Evolutionary conservation across 2,888 invertebrate species (phyloP).

Genomic region (Cantharis flavilabris): DNA sequence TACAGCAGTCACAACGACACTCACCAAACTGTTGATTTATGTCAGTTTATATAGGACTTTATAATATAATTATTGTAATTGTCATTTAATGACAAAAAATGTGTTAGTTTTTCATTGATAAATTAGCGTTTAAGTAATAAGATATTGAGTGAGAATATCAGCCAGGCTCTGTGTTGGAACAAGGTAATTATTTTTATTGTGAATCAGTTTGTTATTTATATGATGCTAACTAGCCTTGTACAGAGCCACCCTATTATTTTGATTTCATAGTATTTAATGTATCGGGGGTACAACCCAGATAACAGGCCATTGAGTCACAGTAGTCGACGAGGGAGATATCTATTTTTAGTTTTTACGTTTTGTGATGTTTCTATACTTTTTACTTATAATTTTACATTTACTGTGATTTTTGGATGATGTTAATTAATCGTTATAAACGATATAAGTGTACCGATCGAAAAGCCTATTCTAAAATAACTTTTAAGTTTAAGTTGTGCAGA

Average conservation of each 20-base stretch:
- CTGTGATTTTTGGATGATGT: conserved; percentile 52
- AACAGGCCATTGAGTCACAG: conserved; percentile 47
- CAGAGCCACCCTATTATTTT: conserved; percentile 44
- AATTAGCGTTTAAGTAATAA: conserved; percentile 39
- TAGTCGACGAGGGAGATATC: conserved; percentile 54
- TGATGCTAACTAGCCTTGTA: conserved; percentile 38
- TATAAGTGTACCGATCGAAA: conserved; percentile 22
- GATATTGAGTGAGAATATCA: conserved; percentile 42
- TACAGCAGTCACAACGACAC: conserved; percentile 56
- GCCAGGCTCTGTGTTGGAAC: conserved; percentile 44
- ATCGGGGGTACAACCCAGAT: conserved; percentile 48
- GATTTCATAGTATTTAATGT: conserved; percentile 38
- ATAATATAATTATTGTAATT: conserved; percentile 51
- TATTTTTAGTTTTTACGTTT: conserved; percentile 43
- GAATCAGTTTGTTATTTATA: conserved; percentile 44
- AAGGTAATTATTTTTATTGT: conserved; percentile 38
- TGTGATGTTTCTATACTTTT: conserved; percentile 45
- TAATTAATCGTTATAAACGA: conserved; percentile 43
- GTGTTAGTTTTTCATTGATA: conserved; percentile 47
- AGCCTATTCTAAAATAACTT: conserved; percentile 49
- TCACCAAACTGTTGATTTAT: conserved; percentile 49
- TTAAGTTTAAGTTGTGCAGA: conserved; percentile 27
- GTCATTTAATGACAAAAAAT: conserved; percentile 56
- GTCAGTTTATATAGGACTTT: conserved; percentile 55
- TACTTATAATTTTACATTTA: conserved; percentile 50